phyloP scores from a whole-genome alignment of 35 echinoderm and acorn worm genomes.

The Ophioderma brevispina region DNA sequence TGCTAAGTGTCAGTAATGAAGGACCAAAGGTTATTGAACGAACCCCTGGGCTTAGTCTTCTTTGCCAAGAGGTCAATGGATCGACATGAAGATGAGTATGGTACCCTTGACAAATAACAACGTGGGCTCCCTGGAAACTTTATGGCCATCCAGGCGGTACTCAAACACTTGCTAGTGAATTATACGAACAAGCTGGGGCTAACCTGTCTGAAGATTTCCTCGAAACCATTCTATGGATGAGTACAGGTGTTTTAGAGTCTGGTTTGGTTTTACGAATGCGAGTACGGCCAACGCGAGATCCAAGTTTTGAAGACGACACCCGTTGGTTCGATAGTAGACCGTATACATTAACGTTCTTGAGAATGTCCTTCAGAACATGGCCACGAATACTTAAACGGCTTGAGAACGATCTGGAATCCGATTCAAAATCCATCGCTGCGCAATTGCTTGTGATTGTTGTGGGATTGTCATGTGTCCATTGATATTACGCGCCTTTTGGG shows the following conservation, averaged over 20 bases:
- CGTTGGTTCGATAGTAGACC: constrained; percentile 77
- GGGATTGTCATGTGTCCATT: constrained; percentile 71
- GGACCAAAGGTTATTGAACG: constrained; percentile 75
- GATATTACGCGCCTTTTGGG: constrained; percentile 63
- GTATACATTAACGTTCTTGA: constrained; percentile 73
- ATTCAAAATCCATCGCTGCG: constrained; percentile 63
- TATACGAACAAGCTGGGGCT: constrained; percentile 40
- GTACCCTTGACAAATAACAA: constrained; percentile 83
- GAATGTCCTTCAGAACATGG: constrained; percentile 73
- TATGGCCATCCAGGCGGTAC: constrained; percentile 66
- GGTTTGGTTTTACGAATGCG: background rate
- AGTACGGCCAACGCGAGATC: background rate
- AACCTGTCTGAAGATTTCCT: constrained; percentile 33
- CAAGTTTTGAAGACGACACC: constrained; percentile 56
- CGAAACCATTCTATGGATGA: constrained; percentile 47
- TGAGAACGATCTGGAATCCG: constrained; percentile 51
- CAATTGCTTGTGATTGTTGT: constrained; percentile 67
- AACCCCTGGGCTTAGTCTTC: constrained; percentile 63
- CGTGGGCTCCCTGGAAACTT: constrained; percentile 66
- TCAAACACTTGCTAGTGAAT: constrained; percentile 37
- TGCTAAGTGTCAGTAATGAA: constrained; percentile 78
- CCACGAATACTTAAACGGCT: constrained; percentile 50
- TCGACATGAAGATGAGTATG: constrained; percentile 75
- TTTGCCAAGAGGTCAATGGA: constrained; percentile 53
- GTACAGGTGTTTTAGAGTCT: constrained; percentile 44